Conservation (phyloP, 2,797 vertebrate species). For the Cephalopachus bancanus region DNA sequence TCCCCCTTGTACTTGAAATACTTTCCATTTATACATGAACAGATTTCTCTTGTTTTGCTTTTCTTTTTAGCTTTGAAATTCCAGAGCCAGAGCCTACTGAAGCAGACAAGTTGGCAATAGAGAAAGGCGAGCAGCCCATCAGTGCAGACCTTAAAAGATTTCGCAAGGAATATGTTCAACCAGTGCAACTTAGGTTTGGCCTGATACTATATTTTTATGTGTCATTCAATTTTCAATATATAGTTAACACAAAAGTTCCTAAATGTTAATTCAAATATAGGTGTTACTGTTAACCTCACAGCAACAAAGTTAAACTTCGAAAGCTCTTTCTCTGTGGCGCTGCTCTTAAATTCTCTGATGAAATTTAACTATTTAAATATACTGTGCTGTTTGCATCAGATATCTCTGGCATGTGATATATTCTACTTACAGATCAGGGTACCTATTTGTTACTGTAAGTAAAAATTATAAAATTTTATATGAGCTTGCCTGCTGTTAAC, state of each 20-base stretch:
- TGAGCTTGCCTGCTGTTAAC: neutral
- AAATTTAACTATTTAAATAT: slow-evolving; percentile 64
- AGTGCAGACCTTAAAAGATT: slow-evolving; percentile 97
- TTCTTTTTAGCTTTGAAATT: slow-evolving; percentile 95
- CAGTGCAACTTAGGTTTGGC: slow-evolving; percentile 97
- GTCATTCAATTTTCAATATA: slow-evolving; percentile 37
- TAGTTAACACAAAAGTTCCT: slow-evolving; percentile 33
- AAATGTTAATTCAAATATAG: slow-evolving; percentile 38
- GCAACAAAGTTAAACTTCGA: slow-evolving; percentile 7
- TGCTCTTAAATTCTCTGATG: slow-evolving; percentile 31
- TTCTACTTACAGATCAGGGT: neutral
- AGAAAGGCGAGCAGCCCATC: slow-evolving; percentile 98
- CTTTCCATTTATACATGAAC: slow-evolving; percentile 53
- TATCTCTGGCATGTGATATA: neutral
- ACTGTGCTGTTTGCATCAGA: slow-evolving; percentile 10
- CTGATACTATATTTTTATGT: slow-evolving; percentile 40
- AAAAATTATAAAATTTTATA: slow-evolving; percentile 30
- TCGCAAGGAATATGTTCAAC: slow-evolving; percentile 98
- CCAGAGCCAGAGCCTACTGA: slow-evolving; percentile 97
- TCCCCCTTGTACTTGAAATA: slow-evolving; percentile 55
- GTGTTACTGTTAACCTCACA: slow-evolving; percentile 7
- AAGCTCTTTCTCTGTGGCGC: slow-evolving; percentile 38
- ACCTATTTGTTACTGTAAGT: slow-evolving; percentile 32
- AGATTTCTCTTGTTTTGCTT: slow-evolving; percentile 59
- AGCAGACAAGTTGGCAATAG: slow-evolving; percentile 95